Evolutionary conservation across 1,140 invertebrate genomes (phyloP), one percentile per base, ranked within the genome.

Genomic region (Elysia chlorotica): DNA sequence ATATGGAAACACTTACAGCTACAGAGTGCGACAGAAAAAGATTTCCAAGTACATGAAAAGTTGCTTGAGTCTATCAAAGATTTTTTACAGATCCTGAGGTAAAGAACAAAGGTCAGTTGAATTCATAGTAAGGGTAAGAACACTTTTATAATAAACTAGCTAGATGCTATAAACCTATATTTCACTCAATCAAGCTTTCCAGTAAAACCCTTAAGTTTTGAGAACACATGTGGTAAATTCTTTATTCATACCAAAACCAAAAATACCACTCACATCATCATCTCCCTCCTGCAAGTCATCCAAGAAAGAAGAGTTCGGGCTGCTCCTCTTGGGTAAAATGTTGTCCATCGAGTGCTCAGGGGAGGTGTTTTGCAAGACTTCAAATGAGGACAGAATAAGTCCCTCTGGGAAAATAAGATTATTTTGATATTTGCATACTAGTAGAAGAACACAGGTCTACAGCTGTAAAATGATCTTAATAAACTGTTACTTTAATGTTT

Each of bases 311-410:
- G 31, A 62, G 31, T 33, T 62, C 21, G 37, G 21, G 19, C 37
- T 33, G 59, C 33, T 31, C 21, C 37, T 31, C 30, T 23, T 23
- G 21, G 6, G 56, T 5, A 57, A 28, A 57, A 14, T 14, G 6
- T 57, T 28, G 21, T 6, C 30, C 56, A 14, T 57, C 56, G 5
- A 57, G 3, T 67, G 65, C 4, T 4, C 17, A 54, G 63, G 37
- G 37, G 23, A 35, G 37, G 30, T 48, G 65, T 67, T 53, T 54
- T 67, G 65, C 0, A 67, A 53, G 2, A 67, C 65, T 67, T 67
- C 37, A 28, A 67, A 67, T 3, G 65, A 67, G 17, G 65, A 67
- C 48, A 67, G 36, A 41, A 67, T 67, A 30, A 67, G 36, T 6
- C 65, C 65, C 23, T 67, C 65, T 67, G 2, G 23, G 4, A n/a